Evolutionary conservation across 2,888 invertebrate genomes (phyloP), one percentile per base, ranked within the genome.

Genomic region (Athalia circularis): DNA sequence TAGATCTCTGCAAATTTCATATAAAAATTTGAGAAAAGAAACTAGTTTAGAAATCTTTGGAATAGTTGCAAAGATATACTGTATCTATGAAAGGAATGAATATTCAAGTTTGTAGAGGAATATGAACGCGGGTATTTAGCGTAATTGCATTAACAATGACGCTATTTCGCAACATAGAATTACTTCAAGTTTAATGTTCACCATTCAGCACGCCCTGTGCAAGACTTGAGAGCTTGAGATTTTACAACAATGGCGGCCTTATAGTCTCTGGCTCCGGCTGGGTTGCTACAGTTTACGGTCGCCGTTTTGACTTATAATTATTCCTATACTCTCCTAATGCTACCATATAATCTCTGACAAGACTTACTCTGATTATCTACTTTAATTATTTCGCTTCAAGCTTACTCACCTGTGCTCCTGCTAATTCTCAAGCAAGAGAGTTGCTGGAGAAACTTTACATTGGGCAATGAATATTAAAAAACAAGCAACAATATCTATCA

Each of bases 131-230:
- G 72, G 78, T 78, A 59, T 78, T 78, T 78, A 78, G 72, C 74
- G 72, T 78, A 78, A 78, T 78, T 78, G 78, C 78, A 72, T 78
- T 70, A 54, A 78, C 78, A 78, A 78, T 74, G 64, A 74, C 65
- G 70, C 62, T 64, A 70, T 78, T 72, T 78, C 72, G 72, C 78
- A 64, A 74, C 78, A 78, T 62, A 64, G 62, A 78, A 78, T 78
- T 78, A 72, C 78, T 54, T 57, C 72, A 54, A 70, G 72, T 78
- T 78, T 78, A 78, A 78, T 64, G 78, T 64, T 72, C 65, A 77
- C n/a, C 70, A 50, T 70, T 72, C 43, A 50, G 65, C 61, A 45
- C 61, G 62, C 48, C 61, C 43, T 8, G 43, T 43, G 8, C 13
- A 6, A n/a, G 11, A 8, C 61, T 61, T 29, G 29, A 29, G 29